Evolutionary conservation across 2,797 vertebrate genomes (phyloP).

Genomic region (Graptemys geographica): DNA sequence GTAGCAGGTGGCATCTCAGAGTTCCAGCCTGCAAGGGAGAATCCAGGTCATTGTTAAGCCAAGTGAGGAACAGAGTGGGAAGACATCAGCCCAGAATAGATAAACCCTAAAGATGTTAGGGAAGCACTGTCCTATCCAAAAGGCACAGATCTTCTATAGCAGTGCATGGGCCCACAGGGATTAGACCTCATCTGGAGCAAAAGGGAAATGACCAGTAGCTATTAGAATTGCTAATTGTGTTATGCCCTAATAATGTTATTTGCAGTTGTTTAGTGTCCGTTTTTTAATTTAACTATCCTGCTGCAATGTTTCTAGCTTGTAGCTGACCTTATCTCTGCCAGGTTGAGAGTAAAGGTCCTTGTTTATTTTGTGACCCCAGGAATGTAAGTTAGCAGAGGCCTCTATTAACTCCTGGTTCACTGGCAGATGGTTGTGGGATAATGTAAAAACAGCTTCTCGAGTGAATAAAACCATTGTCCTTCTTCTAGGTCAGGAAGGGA

Average conservation of each 20-base stretch:
- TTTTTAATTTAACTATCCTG: fast-evolving
- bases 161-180: not conserved
- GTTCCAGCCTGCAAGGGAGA: not conserved
- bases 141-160: not conserved
- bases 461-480: not conserved
- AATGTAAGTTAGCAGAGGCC: not conserved
- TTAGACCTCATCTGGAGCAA: not conserved
- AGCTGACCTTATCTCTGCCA: not conserved
- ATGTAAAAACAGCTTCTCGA: not conserved
- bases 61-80: not conserved
- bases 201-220: not conserved
- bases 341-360: not conserved
- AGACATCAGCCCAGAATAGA: not conserved
- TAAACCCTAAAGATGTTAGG: not conserved
- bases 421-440: not conserved
- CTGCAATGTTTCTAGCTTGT: not conserved
- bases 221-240: not conserved
- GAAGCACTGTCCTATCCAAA: not conserved
- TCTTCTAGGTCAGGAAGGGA: not conserved
- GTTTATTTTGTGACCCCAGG: not conserved
- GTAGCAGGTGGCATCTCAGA: not conserved
- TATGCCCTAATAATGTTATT: not conserved
- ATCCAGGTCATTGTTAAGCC: not conserved
- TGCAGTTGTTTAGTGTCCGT: not conserved
- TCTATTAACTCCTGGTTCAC: not conserved